phyloP scores from a whole-genome alignment of 2,888 invertebrate genomes.

The Dasysyrphus albostriatus region DNA sequence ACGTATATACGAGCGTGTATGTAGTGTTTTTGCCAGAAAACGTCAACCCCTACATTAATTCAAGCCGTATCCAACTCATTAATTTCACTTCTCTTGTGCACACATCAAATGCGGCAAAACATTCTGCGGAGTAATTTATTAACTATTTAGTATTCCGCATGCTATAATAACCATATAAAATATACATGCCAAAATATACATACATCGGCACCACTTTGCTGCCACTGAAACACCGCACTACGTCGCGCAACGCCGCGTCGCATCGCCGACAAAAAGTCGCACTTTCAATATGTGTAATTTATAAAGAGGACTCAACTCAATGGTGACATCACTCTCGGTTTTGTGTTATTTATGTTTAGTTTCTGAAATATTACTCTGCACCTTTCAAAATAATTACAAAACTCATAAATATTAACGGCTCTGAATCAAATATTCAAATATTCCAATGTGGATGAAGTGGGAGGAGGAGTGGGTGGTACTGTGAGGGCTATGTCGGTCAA shows the following conservation, averaged over 20 bases:
- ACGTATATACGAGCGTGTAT: not conserved
- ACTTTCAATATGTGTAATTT: conserved; percentile 19
- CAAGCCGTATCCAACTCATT: conserved; percentile 64
- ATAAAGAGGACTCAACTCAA: conserved; percentile 1
- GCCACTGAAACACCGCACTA: not conserved
- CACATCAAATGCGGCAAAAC: conserved; percentile 64
- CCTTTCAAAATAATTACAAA: conserved; percentile 74
- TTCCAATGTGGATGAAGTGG: not conserved
- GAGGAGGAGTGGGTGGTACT: not conserved
- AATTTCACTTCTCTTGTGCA: conserved; percentile 59
- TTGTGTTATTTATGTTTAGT: conserved; percentile 54
- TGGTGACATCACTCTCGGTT: conserved; percentile 34
- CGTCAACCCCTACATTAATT: conserved; percentile 37
- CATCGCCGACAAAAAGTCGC: conserved; percentile 30
- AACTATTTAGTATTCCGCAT: conserved; percentile 69
- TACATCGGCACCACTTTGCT: conserved; percentile 13
- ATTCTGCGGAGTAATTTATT: conserved; percentile 70
- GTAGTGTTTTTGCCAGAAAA: conserved; percentile 2
- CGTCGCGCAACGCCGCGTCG: not conserved
- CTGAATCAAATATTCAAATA: conserved; percentile 73
- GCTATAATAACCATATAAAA: conserved; percentile 10
- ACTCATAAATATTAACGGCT: conserved; percentile 71
- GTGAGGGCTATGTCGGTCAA: not conserved
- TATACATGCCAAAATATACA: not conserved
- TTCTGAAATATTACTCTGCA: conserved; percentile 55